Evolutionary conservation across 2,113 vertebrate genomes (phyloP).

Genomic region (Paradisaea rubra): DNA sequence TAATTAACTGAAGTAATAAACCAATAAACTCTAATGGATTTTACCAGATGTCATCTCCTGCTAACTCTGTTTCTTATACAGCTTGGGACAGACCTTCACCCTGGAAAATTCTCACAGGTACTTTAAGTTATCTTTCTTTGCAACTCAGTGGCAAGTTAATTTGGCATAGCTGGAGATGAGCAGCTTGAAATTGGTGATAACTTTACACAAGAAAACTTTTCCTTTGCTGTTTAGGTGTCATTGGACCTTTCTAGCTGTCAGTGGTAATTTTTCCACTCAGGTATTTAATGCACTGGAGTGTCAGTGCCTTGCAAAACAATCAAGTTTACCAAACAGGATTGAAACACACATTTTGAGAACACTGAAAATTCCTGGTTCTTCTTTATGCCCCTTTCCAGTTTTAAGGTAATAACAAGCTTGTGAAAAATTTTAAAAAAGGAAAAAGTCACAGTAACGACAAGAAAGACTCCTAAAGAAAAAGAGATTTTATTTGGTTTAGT

Average conservation of each 20-base stretch:
- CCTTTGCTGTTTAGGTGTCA: background rate
- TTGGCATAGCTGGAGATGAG: background rate
- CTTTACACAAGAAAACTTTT: background rate
- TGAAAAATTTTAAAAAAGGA: background rate
- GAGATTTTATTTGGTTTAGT: background rate
- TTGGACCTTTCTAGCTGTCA: background rate
- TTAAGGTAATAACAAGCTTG: background rate
- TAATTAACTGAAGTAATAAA: background rate
- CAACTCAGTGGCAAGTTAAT: background rate
- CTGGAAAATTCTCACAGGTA: background rate
- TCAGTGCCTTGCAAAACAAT: background rate
- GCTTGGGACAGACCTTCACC: background rate
- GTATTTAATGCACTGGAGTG: background rate
- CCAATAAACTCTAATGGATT: background rate
- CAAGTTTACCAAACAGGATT: background rate
- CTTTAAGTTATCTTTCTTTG: background rate
- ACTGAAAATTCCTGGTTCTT: background rate
- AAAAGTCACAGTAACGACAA: background rate
- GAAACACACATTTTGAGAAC: background rate
- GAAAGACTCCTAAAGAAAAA: background rate
- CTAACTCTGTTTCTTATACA: background rate
- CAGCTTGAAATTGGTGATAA: background rate
- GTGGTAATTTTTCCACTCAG: background rate
- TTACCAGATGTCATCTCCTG: background rate
- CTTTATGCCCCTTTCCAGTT: background rate